Percentiles rank a stretch among this genome's conserved stretches.
phyloP scores from a whole-genome alignment of 2,888 invertebrate species.

The Uloborus plumipes region DNA sequence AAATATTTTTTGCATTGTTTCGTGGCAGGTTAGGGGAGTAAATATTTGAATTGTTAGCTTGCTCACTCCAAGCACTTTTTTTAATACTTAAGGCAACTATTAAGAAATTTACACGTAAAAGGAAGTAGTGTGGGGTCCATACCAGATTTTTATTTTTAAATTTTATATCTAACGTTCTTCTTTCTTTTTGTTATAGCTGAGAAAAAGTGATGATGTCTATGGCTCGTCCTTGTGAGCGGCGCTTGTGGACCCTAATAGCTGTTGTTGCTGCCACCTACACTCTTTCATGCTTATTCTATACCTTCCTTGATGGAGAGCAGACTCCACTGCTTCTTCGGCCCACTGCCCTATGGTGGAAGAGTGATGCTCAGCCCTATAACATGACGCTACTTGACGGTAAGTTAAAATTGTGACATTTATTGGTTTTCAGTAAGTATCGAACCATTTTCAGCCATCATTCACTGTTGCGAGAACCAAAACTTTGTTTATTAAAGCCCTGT shows the following conservation, averaged over 20 bases:
- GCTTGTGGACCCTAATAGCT: conserved; percentile 35
- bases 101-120: no score
- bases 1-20: no score
- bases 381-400: conserved; percentile 56
- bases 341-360: conserved; percentile 54
- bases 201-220: conserved; percentile 10
- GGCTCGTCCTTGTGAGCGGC: conserved; percentile 51
- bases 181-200: background rate
- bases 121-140: no score
- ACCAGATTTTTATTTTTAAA: no score
- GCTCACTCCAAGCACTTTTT: no score
- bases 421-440: no score
- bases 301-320: conserved; percentile 30
- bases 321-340: conserved; percentile 33
- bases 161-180: background rate
- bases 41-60: no score
- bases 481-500: no score
- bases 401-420: no score
- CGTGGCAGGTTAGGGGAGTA: no score
- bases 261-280: conserved; percentile 50
- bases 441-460: background rate
- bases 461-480: background rate
- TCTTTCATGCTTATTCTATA: conserved; percentile 32
- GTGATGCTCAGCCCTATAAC: conserved; percentile 39
- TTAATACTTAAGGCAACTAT: no score